These are phyloP conservation scores for Siphamia tubifer DNA, from an alignment of 2,113 vertebrate genomes.

Conservation along the genomic window DNA sequence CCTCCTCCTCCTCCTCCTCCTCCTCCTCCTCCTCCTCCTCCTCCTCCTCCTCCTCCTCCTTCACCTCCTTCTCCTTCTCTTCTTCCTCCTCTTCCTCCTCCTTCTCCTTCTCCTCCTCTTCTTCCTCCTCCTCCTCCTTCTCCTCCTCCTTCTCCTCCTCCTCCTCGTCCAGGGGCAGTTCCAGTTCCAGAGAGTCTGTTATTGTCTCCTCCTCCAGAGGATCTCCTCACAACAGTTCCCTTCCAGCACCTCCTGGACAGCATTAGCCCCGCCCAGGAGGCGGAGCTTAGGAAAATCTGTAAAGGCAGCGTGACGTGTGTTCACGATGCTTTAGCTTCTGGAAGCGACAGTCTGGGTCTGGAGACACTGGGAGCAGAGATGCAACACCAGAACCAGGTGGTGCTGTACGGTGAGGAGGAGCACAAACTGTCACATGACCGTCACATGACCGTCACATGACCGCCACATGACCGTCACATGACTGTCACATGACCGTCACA, in stretches of 20 bases:
- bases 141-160: too few relatives aligned
- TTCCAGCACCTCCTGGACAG: constrained; percentile 55
- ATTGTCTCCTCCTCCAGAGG: constrained; percentile 50
- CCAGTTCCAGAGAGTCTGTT: constrained; percentile 82
- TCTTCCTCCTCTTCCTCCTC: too few relatives aligned
- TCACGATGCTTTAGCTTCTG: constrained; percentile 73
- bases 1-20: too few relatives aligned
- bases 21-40: too few relatives aligned
- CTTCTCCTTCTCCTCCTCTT: too few relatives aligned
- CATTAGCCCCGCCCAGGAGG: constrained; percentile 51
- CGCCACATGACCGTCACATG: too few relatives aligned
- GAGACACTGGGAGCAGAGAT: constrained; percentile 62
- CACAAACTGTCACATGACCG: too few relatives aligned
- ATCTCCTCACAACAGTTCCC: constrained; percentile 39
- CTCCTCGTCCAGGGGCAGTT: constrained; percentile 85
- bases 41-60: too few relatives aligned
- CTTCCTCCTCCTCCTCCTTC: too few relatives aligned
- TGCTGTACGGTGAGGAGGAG: constrained; percentile 68
- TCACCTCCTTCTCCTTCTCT: too few relatives aligned
- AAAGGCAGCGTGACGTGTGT: constrained; percentile 69
- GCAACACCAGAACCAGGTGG: constrained; percentile 46
- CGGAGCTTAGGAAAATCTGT: constrained; percentile 65
- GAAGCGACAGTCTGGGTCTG: constrained; percentile 63
- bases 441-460: too few relatives aligned
- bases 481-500: too few relatives aligned